Conservation (phyloP, 2,888 invertebrate genomes). For the Merodon equestris region DNA sequence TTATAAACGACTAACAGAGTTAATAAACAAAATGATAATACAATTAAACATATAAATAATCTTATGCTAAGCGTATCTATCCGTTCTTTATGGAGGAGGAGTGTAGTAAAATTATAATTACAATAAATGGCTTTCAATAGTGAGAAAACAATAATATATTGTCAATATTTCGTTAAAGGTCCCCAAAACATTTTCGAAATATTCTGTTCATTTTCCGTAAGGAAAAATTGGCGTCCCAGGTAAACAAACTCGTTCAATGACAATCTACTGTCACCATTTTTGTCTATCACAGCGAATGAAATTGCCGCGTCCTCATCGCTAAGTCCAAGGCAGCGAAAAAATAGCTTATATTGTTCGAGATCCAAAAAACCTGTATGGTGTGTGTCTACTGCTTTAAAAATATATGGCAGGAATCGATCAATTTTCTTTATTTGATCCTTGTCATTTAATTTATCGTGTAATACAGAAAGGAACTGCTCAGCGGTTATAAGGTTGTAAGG, state of each 20-base stretch:
- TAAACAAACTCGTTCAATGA: slow-evolving; percentile 89
- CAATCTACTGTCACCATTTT: slow-evolving; percentile 88
- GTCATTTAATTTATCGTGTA: slow-evolving; percentile 90
- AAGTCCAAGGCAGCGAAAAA: slow-evolving; percentile 89
- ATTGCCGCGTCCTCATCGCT: slow-evolving; percentile 87
- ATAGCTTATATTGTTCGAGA: slow-evolving; percentile 89
- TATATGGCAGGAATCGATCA: slow-evolving; percentile 88
- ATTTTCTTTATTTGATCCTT: slow-evolving; percentile 86
- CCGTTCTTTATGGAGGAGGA: slow-evolving; percentile 24
- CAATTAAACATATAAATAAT: slow-evolving; percentile 75
- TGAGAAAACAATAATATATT: slow-evolving; percentile 49
- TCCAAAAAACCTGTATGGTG: slow-evolving; percentile 89
- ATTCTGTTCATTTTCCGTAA: slow-evolving; percentile 86
- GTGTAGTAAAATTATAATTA: too few relatives aligned
- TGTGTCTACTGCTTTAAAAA: slow-evolving; percentile 92
- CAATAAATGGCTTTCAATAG: slow-evolving; percentile 29
- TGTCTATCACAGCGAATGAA: slow-evolving; percentile 88
- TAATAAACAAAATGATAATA: slow-evolving; percentile 50
- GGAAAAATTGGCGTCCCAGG: slow-evolving; percentile 89
- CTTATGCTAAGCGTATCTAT: slow-evolving; percentile 72
- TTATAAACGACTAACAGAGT: slow-evolving; percentile 21
- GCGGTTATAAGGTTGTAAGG: slow-evolving; percentile 90
- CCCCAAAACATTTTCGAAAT: slow-evolving; percentile 94
- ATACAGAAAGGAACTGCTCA: slow-evolving; percentile 89
- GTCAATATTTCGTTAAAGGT: slow-evolving; percentile 83